Evolutionary conservation across 1,140 invertebrate genomes (phyloP).

Genomic region (Drosophila tsacasi): DNA sequence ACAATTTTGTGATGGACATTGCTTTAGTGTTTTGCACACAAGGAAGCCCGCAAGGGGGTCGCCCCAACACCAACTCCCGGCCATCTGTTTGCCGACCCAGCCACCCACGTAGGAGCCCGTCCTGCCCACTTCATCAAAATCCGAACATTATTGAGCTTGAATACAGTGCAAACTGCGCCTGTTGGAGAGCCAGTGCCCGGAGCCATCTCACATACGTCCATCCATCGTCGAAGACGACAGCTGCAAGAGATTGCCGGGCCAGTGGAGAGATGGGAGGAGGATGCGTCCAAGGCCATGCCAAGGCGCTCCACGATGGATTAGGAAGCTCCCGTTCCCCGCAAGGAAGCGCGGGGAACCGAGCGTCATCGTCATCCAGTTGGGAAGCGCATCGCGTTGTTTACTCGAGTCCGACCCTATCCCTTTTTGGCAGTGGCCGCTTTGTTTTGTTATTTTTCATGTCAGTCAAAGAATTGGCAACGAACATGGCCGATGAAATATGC

Average conservation of each 20-base stretch:
- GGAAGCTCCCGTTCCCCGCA: conserved; percentile 47
- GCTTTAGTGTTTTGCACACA: neutral
- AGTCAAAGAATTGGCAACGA: conserved; percentile 81
- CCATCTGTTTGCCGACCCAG: neutral
- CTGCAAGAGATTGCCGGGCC: conserved; percentile 66
- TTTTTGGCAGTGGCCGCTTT: conserved; percentile 75
- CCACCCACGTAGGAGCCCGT: neutral
- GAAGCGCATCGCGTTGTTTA: conserved; percentile 63
- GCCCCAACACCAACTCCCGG: neutral
- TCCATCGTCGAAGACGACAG: conserved; percentile 69
- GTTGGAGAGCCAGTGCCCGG: conserved; percentile 5
- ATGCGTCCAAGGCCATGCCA: conserved; percentile 64
- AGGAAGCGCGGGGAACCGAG: conserved; percentile 21
- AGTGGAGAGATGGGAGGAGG: conserved; percentile 36
- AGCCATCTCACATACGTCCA: conserved; percentile 53
- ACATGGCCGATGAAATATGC: conserved; percentile 79
- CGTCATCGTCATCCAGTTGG: conserved; percentile 62
- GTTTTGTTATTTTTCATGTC: conserved; percentile 83
- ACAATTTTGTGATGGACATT: conserved; percentile 3
- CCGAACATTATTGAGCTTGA: conserved; percentile 50
- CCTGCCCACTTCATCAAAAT: conserved; percentile 67
- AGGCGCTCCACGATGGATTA: conserved; percentile 76
- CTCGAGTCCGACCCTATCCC: conserved; percentile 55
- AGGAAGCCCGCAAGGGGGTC: neutral
- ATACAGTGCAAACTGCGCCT: conserved; percentile 36